Evolutionary conservation across 2,113 vertebrate species (phyloP).

Genomic region (Myotis lucifugus): DNA sequence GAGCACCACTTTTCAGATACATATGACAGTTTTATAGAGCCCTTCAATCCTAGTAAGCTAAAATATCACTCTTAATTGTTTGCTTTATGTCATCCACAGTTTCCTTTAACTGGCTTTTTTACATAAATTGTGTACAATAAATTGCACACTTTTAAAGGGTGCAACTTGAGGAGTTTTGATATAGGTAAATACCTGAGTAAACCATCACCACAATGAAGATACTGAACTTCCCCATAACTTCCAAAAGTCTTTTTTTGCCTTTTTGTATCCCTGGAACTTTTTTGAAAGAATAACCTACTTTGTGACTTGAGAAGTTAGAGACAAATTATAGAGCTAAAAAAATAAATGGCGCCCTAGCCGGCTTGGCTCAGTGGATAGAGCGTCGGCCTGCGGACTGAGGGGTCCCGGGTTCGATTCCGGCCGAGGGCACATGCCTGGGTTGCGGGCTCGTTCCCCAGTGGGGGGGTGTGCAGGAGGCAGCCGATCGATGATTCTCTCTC

Average conservation of each 20-base stretch:
- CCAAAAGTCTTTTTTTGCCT: neutral
- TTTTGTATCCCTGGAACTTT: neutral
- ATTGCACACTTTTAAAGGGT: neutral
- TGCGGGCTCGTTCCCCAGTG: no score
- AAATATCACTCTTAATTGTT: constrained; percentile 3
- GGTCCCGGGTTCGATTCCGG: no score
- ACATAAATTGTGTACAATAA: neutral
- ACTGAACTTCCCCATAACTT: neutral
- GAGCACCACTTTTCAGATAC: neutral
- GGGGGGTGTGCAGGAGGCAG: no score
- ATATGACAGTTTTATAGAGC: neutral
- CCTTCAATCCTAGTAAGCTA: neutral
- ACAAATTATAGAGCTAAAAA: neutral
- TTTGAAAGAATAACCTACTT: neutral
- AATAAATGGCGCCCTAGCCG: neutral
- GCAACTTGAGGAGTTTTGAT: neutral
- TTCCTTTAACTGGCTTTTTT: neutral
- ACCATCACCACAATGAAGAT: neutral
- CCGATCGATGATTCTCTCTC: no score
- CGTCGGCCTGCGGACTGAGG: no score
- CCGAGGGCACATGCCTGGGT: no score
- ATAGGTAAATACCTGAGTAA: neutral
- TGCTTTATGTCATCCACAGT: neutral
- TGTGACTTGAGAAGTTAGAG: neutral
- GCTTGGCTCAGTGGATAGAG: no score